Evolutionary conservation across 2,888 invertebrate species (phyloP).

Genomic region (Panopea generosa): DNA sequence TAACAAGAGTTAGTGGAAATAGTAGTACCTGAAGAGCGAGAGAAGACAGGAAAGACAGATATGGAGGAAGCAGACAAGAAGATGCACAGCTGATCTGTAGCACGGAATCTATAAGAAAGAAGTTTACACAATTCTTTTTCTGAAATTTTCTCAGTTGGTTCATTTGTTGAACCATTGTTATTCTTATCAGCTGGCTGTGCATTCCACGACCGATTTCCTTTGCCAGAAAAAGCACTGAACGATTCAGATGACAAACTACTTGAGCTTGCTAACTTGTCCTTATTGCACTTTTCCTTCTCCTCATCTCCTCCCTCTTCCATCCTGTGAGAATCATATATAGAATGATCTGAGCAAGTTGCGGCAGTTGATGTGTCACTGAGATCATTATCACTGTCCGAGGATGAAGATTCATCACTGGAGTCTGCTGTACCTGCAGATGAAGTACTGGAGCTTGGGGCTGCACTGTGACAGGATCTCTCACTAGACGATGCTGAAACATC

Average conservation of each 20-base stretch:
- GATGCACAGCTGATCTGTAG: not conserved
- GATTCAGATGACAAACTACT: not conserved
- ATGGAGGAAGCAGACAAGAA: not conserved
- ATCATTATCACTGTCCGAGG: constrained; percentile 20
- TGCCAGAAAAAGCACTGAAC: constrained; percentile 15
- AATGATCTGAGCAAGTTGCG: too few relatives aligned
- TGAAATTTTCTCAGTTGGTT: too few relatives aligned
- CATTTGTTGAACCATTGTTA: too few relatives aligned
- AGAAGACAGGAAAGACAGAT: not conserved
- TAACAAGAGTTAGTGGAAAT: too few relatives aligned
- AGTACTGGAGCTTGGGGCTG: not conserved
- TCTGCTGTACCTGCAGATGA: constrained; percentile 18
- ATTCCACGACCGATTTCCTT: constrained; percentile 39
- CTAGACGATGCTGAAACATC: constrained; percentile 19
- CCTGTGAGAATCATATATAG: not conserved
- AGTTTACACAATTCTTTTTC: not conserved
- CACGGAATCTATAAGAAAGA: not conserved
- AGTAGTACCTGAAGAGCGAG: too few relatives aligned
- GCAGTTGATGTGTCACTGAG: not conserved
- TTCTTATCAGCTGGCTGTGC: constrained; percentile 6
- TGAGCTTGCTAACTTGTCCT: too few relatives aligned
- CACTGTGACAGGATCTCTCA: not conserved
- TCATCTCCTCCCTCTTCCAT: not conserved
- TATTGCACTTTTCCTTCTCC: not conserved
- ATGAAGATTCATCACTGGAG: constrained; percentile 11